Evolutionary conservation across 2,888 invertebrate species (phyloP).

Genomic region (Myopa tessellatipennis): DNA sequence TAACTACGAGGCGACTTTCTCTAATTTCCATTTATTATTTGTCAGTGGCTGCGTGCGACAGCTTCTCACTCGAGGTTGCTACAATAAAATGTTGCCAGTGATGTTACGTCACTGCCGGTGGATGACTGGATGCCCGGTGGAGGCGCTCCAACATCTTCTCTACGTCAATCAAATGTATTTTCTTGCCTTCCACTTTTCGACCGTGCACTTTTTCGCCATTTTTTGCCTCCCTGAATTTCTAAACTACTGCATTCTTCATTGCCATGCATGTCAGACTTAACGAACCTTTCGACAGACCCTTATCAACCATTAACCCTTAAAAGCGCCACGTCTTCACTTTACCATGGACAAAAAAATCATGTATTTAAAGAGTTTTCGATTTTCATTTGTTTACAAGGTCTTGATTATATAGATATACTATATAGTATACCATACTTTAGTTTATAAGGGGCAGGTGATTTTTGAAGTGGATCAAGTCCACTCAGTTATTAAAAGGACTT

Average conservation of each 20-base stretch:
- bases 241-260: not conserved
- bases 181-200: not conserved
- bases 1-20: conserved; percentile 50
- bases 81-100: conserved; percentile 25
- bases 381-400: too few species aligned
- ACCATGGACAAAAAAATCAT: too few species aligned
- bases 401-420: too few species aligned
- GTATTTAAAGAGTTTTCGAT: too few species aligned
- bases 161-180: not conserved
- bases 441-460: too few species aligned
- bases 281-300: conserved; percentile 10
- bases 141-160: not conserved
- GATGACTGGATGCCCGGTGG: not conserved
- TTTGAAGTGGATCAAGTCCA: too few species aligned
- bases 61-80: conserved; percentile 33
- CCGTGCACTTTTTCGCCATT: too few species aligned
- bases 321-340: not conserved
- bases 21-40: conserved; percentile 62
- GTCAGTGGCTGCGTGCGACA: conserved; percentile 58
- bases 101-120: not conserved
- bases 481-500: too few species aligned
- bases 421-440: too few species aligned
- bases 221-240: not conserved
- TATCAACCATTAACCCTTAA: not conserved
- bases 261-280: conserved; percentile 16